phyloP scores from a whole-genome alignment of 1,140 invertebrate genomes.

The Babylonia areolata region DNA sequence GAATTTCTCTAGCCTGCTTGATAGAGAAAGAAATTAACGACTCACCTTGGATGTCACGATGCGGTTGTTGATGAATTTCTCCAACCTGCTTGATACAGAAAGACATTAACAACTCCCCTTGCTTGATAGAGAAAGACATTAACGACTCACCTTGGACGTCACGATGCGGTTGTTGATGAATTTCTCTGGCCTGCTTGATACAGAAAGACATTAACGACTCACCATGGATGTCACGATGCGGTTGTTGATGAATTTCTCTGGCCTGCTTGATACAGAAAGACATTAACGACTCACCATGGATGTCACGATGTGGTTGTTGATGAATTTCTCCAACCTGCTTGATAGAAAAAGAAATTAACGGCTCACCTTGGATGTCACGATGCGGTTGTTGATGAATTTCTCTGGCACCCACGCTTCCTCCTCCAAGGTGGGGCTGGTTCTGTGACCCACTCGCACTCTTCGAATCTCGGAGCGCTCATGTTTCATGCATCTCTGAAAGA shows the following conservation, averaged over 20 bases:
- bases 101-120: no score
- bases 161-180: conserved; percentile 65
- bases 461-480: conserved; percentile 19
- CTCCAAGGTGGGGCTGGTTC: conserved; percentile 13
- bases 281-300: conserved; percentile 67
- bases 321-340: conserved; percentile 31
- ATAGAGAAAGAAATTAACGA: no score
- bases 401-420: conserved; percentile 45
- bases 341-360: no score
- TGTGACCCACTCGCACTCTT: conserved; percentile 33
- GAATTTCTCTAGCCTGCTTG: conserved; percentile 57
- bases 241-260: conserved; percentile 63
- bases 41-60: conserved; percentile 69
- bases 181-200: no score
- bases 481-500: conserved; percentile 37
- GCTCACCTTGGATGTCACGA: conserved; percentile 68
- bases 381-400: conserved; percentile 62
- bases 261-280: no score
- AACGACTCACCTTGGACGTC: conserved; percentile 67
- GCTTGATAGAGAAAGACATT: no score
- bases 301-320: conserved; percentile 60
- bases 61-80: conserved; percentile 63
- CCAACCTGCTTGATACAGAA: no score
- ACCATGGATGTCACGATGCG: conserved; percentile 69
- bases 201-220: no score